These are phyloP conservation scores for Ennomos fuscantarius DNA, from an alignment of 2,888 invertebrate genomes.

Conservation along the genomic window DNA sequence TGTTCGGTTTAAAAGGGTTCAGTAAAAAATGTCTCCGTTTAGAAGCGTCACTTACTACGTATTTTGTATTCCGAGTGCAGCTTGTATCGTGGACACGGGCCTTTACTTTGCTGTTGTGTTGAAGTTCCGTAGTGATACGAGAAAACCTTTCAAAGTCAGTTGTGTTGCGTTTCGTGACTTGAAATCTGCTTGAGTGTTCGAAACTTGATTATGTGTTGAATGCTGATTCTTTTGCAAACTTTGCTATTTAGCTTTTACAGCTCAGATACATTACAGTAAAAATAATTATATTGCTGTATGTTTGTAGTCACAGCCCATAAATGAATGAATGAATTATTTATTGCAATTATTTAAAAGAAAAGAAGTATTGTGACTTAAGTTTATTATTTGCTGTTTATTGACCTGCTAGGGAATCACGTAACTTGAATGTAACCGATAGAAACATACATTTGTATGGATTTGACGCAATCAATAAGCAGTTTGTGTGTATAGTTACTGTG, in stretches of 20 bases:
- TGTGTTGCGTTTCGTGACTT: constrained; percentile 24
- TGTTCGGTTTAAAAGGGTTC: constrained; percentile 52
- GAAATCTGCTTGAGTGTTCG: not conserved
- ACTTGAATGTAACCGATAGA: too few relatives aligned
- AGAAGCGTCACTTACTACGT: constrained; percentile 54
- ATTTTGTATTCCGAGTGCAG: constrained; percentile 68
- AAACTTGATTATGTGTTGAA: not conserved
- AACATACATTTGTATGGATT: too few relatives aligned
- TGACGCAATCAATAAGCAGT: too few relatives aligned
- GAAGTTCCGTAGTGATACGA: constrained; percentile 12
- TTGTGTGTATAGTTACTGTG: too few relatives aligned
- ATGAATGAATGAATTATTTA: too few relatives aligned
- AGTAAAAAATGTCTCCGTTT: constrained; percentile 29
- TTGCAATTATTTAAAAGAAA: too few relatives aligned
- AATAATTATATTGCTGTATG: too few relatives aligned
- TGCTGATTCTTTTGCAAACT: not conserved
- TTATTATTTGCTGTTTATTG: too few relatives aligned
- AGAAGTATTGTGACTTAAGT: too few relatives aligned
- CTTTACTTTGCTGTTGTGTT: constrained; percentile 57
- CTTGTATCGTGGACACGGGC: constrained; percentile 62
- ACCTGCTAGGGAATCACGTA: too few relatives aligned
- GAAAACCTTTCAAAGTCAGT: constrained; percentile 7
- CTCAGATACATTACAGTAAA: too few relatives aligned
- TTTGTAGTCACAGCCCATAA: too few relatives aligned
- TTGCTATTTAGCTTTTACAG: not conserved